phyloP scores from a whole-genome alignment of 2,797 vertebrate species.

The Harpagifer antarcticus region DNA sequence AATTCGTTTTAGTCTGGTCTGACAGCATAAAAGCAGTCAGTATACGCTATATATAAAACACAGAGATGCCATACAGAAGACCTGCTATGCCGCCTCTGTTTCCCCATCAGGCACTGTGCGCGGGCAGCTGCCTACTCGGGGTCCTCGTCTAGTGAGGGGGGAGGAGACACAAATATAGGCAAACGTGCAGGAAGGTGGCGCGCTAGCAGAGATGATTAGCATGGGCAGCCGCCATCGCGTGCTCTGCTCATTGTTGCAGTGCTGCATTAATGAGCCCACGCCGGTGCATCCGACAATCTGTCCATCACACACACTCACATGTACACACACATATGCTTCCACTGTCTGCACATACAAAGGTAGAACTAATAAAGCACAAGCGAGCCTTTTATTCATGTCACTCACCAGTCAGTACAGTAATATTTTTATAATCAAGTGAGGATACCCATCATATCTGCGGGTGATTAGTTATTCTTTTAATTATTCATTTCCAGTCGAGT shows the following conservation, averaged over 20 bases:
- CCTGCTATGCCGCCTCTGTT: conserved; percentile 15
- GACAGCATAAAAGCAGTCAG: neutral
- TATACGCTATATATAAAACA: neutral
- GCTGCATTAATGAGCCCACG: conserved; percentile 61
- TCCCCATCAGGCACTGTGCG: conserved; percentile 50
- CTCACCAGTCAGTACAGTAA: neutral
- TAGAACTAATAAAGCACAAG: neutral
- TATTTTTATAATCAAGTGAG: neutral
- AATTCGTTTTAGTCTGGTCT: neutral
- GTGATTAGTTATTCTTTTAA: conserved; percentile 30
- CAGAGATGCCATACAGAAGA: neutral
- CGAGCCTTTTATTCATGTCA: neutral
- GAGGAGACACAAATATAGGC: conserved; percentile 31
- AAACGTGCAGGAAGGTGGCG: conserved; percentile 41
- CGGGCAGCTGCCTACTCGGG: conserved; percentile 48
- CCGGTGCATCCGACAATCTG: conserved; percentile 15
- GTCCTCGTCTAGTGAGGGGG: conserved; percentile 57
- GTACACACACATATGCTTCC: neutral
- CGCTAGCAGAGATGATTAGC: conserved; percentile 58
- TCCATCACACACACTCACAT: neutral
- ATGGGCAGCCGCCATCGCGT: conserved; percentile 49
- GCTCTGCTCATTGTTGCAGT: conserved; percentile 45
- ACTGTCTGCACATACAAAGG: neutral
- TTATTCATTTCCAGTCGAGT: conserved; percentile 38
- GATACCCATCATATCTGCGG: neutral